These are phyloP conservation scores for Hypsibius dujardini DNA, from an alignment of 1,140 invertebrate genomes.

Conservation along the genomic window DNA sequence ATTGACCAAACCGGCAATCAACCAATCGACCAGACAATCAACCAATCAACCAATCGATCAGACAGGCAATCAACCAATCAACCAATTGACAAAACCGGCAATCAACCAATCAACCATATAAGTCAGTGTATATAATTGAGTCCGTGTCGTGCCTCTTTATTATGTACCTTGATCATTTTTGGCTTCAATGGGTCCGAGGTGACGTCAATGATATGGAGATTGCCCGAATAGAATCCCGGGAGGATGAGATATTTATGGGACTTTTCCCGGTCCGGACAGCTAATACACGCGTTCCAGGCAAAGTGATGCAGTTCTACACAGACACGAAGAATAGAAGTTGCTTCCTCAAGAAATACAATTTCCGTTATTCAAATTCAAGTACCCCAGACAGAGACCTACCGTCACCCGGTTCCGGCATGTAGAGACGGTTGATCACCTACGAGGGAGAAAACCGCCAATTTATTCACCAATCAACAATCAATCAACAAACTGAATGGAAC, in stretches of 20 bases:
- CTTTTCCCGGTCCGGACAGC: slow-evolving; percentile 50
- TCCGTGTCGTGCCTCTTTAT: too few relatives aligned
- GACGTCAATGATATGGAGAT: slow-evolving; percentile 69
- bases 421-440: slow-evolving; percentile 67
- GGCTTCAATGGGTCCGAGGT: slow-evolving; percentile 48
- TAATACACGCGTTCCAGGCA: slow-evolving; percentile 90
- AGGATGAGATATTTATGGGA: slow-evolving; percentile 59
- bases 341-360: too few relatives aligned
- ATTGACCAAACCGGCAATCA: too few relatives aligned
- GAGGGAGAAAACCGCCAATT: slow-evolving; percentile 19
- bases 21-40: too few relatives aligned
- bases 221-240: slow-evolving; percentile 58
- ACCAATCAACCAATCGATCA: too few relatives aligned
- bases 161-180: slow-evolving; percentile 42
- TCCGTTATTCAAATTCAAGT: background rate
- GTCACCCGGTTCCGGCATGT: slow-evolving; percentile 57
- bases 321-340: background rate
- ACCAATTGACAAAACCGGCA: too few relatives aligned
- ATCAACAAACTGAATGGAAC: too few relatives aligned
- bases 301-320: slow-evolving; percentile 65
- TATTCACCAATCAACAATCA: background rate
- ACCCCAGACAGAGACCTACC: too few relatives aligned
- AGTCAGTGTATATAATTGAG: too few relatives aligned
- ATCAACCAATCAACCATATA: too few relatives aligned
- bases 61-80: too few relatives aligned